Conservation (phyloP, 1,140 invertebrate genomes). For the Solenopsis fugax region DNA sequence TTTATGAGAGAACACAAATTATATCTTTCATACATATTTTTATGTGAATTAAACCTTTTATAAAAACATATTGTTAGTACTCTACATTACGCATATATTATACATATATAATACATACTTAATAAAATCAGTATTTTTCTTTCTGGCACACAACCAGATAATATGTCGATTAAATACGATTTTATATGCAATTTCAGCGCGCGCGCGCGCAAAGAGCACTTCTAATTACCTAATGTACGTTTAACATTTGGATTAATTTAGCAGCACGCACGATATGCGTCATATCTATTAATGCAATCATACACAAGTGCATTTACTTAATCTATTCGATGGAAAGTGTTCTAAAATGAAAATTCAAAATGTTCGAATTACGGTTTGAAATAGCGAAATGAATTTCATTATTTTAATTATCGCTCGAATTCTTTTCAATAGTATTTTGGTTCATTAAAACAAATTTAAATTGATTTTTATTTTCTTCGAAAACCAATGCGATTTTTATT, state of each 20-base stretch:
- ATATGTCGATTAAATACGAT: not conserved
- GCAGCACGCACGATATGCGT: not conserved
- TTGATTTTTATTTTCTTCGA: not conserved
- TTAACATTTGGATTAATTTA: conserved; percentile 30
- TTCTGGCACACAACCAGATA: not conserved
- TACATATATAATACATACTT: too few species aligned
- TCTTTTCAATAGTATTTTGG: not conserved
- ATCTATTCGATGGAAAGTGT: not conserved
- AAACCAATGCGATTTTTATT: not conserved
- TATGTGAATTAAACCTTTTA: not conserved
- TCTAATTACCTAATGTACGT: conserved; percentile 22
- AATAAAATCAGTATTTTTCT: not conserved
- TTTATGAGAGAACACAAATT: not conserved
- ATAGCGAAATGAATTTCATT: not conserved
- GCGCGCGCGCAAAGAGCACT: not conserved
- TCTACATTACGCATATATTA: not conserved
- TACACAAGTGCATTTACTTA: not conserved
- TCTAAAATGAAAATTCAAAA: not conserved
- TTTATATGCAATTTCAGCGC: not conserved
- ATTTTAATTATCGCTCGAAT: not conserved
- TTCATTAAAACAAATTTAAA: not conserved
- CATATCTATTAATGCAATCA: conserved; percentile 4
- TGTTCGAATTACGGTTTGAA: not conserved
- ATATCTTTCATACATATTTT: not conserved
- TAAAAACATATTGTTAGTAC: not conserved